Percentiles rank a stretch among this genome's conserved stretches.
Evolutionary conservation across 2,113 vertebrate species (phyloP).

Genomic region (Cichladusa arquata): DNA sequence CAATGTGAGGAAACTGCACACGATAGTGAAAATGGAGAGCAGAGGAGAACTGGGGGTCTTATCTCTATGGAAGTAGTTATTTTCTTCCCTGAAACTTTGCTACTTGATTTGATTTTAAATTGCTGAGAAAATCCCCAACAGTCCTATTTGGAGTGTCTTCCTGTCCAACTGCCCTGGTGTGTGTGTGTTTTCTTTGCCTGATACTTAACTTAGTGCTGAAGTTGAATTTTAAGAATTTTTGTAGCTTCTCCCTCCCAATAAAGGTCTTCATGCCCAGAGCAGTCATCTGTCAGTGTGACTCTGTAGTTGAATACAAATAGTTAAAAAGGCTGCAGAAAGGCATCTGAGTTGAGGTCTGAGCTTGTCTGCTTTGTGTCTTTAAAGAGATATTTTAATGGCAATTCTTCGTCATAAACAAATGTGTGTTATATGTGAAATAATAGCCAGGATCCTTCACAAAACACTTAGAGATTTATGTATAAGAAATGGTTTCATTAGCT

Average conservation of each 20-base stretch:
- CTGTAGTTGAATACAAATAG: neutral
- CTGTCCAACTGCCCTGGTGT: neutral
- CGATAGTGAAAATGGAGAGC: too few relatives aligned
- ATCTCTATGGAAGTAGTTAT: neutral
- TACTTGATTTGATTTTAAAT: neutral
- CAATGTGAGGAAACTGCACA: neutral
- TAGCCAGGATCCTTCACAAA: neutral
- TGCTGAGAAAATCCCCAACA: neutral
- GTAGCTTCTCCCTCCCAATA: neutral
- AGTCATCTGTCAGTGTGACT: neutral
- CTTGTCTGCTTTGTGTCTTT: constrained; percentile 3
- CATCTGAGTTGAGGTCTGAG: neutral
- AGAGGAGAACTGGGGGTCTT: neutral
- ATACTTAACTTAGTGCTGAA: neutral
- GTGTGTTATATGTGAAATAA: neutral
- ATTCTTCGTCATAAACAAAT: neutral
- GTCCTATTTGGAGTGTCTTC: neutral
- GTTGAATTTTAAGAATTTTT: neutral
- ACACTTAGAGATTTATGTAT: neutral
- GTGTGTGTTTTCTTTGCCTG: neutral
- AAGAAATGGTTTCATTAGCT: neutral
- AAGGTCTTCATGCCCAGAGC: neutral
- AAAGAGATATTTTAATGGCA: neutral
- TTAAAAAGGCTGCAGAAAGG: neutral
- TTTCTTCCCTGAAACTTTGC: neutral